Percentiles rank a stretch among this genome's conserved stretches.
Evolutionary conservation across 1,140 invertebrate species (phyloP).

Genomic region (Drosophila takahashii): DNA sequence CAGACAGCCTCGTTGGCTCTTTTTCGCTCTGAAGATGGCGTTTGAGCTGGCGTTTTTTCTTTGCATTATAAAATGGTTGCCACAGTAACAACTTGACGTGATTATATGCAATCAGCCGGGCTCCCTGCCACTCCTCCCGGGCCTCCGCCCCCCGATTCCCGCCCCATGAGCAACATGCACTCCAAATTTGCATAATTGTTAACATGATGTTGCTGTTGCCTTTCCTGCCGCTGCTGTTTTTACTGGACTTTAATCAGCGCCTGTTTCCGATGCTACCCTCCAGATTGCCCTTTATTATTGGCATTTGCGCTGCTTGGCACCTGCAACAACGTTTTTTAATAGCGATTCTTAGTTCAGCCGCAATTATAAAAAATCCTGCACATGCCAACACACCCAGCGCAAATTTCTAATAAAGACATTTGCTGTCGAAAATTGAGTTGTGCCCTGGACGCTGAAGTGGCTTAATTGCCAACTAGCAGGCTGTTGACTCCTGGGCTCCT

Average conservation of each 20-base stretch:
- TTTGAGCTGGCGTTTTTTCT: conserved; percentile 54
- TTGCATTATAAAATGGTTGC: conserved; percentile 63
- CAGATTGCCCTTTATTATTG: conserved; percentile 47
- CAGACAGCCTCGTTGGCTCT: conserved; percentile 56
- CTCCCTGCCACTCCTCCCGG: conserved; percentile 15
- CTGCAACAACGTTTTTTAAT: conserved; percentile 62
- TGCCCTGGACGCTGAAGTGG: conserved; percentile 29
- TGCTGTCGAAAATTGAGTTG: conserved; percentile 70
- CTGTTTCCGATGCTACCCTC: conserved; percentile 40
- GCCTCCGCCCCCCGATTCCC: conserved; percentile 2
- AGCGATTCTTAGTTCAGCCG: conserved; percentile 41
- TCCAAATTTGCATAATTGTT: conserved; percentile 80
- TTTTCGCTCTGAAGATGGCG: conserved; percentile 65
- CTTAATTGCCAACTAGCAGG: conserved; percentile 20
- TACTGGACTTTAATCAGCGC: conserved; percentile 72
- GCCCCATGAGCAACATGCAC: conserved; percentile 68
- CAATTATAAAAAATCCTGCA: conserved; percentile 28
- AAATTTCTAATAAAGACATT: conserved; percentile 69
- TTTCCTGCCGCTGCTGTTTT: conserved; percentile 44
- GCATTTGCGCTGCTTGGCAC: conserved; percentile 71
- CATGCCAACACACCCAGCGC: conserved; percentile 25
- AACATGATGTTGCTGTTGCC: conserved; percentile 76
- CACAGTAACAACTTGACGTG: conserved; percentile 67
- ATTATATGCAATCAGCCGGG: conserved; percentile 72
- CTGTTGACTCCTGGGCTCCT: conserved; percentile 29